Evolutionary conservation across 37 sponge, comb jelly and placozoan genomes (phyloP), one percentile per base, ranked within the genome.

Genomic region (Hexactinellida sp.): DNA sequence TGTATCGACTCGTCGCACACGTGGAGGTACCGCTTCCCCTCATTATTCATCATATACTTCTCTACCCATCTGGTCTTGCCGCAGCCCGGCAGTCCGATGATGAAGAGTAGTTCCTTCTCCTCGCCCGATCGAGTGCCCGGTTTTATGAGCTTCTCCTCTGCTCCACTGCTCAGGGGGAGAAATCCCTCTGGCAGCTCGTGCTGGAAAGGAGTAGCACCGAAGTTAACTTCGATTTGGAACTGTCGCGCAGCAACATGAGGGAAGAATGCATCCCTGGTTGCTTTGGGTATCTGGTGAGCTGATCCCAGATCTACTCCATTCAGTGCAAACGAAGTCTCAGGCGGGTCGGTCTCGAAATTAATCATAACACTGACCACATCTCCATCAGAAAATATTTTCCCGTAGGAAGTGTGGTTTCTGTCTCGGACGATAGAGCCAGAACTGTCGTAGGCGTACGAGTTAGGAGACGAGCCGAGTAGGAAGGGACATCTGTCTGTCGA

Each of bases 41-140:
- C 82, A 76, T 90, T 84, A 35, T 91, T 84, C 1, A 23, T 23
- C 35, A 71, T 41, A 63, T 94, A 90, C 82, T 90, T 95, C 87
- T 89, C 84, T 0, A 91, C 95, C 99, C 99, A 98, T 0, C 90
- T 95, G 83, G 96, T 94, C 94, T 98, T 98, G n/a, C 99, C 99
- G 37, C 88, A 84, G 30, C 90, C 93, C 37, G 99, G 99, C 38
- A 98, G 87, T 0, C 99, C 99, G 35, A 98, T 86, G 91, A 95
- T 86, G 86, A 95, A 83, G 0, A 95, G 21, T 38, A 95, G 91
- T 86, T 93, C 89, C 83, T 90, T 85, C 35, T 87, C 88, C 0
- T 38, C 83, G 36, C 87, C 85, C 25, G 38, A 37, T 36, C 36
- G 36, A 16, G 3, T 28, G 21, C 76, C 76, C 13, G 76, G 76